Base-by-base conservation (phyloP, 1,140 invertebrate species). In the Zaprionus ghesquierei region DNA sequence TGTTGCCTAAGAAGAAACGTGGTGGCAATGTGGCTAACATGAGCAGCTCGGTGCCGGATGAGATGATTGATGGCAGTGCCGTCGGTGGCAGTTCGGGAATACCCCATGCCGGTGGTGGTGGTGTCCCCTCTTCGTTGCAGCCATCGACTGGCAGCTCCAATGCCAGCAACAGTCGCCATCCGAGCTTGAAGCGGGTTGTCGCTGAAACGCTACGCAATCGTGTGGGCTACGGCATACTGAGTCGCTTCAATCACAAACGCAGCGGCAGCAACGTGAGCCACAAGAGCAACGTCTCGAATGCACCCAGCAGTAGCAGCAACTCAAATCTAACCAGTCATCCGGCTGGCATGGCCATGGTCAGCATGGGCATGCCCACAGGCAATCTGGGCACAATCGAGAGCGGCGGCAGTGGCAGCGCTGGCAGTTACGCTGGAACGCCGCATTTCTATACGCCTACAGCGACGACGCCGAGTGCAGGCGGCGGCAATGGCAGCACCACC, bases 331-430 rank as follows among this genome's bases (percentile, higher is more conserved):
- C 82, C 38, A 82, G 76, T 31, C 65, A 77, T 53, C 72, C 84
- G 15, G 72, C 59, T 0, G 71, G 61, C 54, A 72, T 80, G 59
- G 81, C 69, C 51, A 75, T 79, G 80, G 71, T 71, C 5, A 54
- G 49, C 6, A 74, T 64, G 25, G 76, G 75, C n/a, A n/a, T n/a
- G n/a, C n/a, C n/a, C n/a, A n/a, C n/a, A 2, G 50, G 72, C 46
- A 76, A 91, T 60, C 71, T 91, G 35, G 82, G 90, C 9, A 91
- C 90, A 10, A 91, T 91, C n/a, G 90, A 91, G 54, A 91, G 90
- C 44, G 90, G 90, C 1, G 90, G 90, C 56, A 91, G 90, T 62
- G 90, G 90, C 25, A 90, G 90, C 15, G 86, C 90, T 1, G 82
- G 90, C n/a, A 91, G 90, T 20, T 91, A 82, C 44, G 60, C 77